Conservation (phyloP, 2,888 invertebrate species). For the Arge pagana region DNA sequence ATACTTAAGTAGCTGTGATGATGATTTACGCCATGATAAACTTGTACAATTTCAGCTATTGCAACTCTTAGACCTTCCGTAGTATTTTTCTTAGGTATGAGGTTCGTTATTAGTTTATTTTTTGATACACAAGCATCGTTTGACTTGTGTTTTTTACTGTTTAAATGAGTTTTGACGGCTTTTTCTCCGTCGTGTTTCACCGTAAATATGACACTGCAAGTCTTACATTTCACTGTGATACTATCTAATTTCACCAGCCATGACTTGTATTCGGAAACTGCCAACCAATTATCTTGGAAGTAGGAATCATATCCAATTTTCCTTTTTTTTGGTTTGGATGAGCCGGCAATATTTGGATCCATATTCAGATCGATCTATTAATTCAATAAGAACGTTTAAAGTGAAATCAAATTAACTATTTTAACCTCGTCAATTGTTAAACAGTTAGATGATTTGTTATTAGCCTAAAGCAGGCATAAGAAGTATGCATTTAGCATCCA, state of each 20-base stretch:
- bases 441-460: conserved; percentile 4
- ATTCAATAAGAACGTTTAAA: conserved; percentile 2
- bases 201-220: not conserved
- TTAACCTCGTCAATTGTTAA: conserved; percentile 3
- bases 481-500: conserved; percentile 1
- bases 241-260: conserved; percentile 4
- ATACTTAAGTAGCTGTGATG: conserved; percentile 35
- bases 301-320: conserved; percentile 6
- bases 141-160: conserved; percentile 8
- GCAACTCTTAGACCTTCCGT: conserved; percentile 31
- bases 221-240: not conserved
- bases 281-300: conserved; percentile 5
- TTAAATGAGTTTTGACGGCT: not conserved
- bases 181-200: conserved; percentile 8
- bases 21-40: conserved; percentile 35
- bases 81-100: conserved; percentile 23
- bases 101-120: conserved; percentile 22
- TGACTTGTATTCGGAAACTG: not conserved
- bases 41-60: conserved; percentile 31
- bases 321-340: conserved; percentile 9
- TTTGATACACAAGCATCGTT: conserved; percentile 7
- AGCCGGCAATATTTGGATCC: not conserved
- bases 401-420: conserved; percentile 2
- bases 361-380: not conserved
- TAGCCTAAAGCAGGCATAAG: conserved; percentile 1